phyloP scores from a whole-genome alignment of 2,113 vertebrate species.

The Cyprinodon variegatus region DNA sequence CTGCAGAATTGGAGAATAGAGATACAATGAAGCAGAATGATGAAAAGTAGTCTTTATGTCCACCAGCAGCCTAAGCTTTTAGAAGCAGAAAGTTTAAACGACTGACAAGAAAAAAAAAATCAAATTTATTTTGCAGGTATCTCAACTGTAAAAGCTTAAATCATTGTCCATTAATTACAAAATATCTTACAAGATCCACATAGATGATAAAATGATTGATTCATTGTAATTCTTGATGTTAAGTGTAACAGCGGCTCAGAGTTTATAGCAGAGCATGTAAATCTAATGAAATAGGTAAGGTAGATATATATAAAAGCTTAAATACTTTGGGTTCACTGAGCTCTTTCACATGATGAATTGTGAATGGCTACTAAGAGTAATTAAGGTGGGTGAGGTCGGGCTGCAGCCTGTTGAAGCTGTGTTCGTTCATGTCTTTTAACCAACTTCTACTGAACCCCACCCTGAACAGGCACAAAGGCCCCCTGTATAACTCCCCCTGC shows the following conservation, averaged over 20 bases:
- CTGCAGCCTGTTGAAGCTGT: constrained; percentile 32
- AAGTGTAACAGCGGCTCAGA: neutral
- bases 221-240: too few species aligned
- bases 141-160: too few species aligned
- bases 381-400: constrained; percentile 29
- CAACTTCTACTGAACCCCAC: constrained; percentile 38
- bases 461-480: constrained; percentile 59
- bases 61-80: too few species aligned
- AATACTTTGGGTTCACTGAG: neutral
- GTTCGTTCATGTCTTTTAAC: constrained; percentile 46
- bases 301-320: neutral
- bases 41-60: too few species aligned
- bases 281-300: neutral
- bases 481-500: constrained; percentile 41
- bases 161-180: too few species aligned
- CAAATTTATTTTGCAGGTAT: too few species aligned
- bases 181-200: too few species aligned
- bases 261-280: neutral
- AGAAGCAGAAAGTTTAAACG: too few species aligned
- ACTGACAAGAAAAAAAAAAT: too few species aligned
- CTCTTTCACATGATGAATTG: constrained; percentile 22
- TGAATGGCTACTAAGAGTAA: constrained; percentile 19
- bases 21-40: too few species aligned
- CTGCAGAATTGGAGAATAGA: too few species aligned
- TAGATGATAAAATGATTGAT: too few species aligned